Percentiles rank a stretch among this genome's conserved stretches.
Evolutionary conservation across 2,888 invertebrate genomes (phyloP).

Genomic region (Chaetogeoica ovagalla): DNA sequence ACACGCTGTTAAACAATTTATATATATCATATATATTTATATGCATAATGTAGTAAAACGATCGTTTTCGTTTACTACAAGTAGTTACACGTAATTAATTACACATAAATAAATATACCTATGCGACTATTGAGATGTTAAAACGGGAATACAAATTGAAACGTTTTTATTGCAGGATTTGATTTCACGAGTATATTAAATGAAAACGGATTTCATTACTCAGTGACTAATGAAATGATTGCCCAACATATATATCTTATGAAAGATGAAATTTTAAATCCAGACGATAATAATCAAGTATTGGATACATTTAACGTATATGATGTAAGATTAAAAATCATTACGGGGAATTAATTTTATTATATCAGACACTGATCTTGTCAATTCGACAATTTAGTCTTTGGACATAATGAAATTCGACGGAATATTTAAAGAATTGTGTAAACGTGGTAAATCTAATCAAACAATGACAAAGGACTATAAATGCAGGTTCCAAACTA

Average conservation of each 20-base stretch:
- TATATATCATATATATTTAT: too few relatives aligned
- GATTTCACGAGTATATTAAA: not conserved
- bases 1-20: too few relatives aligned
- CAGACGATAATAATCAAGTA: not conserved
- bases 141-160: too few relatives aligned
- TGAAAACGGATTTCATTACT: not conserved
- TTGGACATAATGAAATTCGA: rapidly evolving
- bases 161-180: not conserved
- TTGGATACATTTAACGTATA: not conserved
- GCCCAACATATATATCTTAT: not conserved
- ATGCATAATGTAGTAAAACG: not conserved
- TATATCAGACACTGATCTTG: not conserved
- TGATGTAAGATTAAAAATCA: not conserved
- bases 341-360: not conserved
- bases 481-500: constrained; percentile 25
- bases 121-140: too few relatives aligned
- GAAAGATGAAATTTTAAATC: not conserved
- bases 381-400: not conserved
- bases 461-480: not conserved
- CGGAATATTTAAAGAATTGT: not conserved
- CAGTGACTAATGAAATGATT: not conserved
- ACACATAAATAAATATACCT: too few relatives aligned
- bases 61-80: not conserved
- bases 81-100: too few relatives aligned
- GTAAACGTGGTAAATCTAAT: not conserved